Conservation (phyloP, 2,888 invertebrate species). For the Chirona hameri region DNA sequence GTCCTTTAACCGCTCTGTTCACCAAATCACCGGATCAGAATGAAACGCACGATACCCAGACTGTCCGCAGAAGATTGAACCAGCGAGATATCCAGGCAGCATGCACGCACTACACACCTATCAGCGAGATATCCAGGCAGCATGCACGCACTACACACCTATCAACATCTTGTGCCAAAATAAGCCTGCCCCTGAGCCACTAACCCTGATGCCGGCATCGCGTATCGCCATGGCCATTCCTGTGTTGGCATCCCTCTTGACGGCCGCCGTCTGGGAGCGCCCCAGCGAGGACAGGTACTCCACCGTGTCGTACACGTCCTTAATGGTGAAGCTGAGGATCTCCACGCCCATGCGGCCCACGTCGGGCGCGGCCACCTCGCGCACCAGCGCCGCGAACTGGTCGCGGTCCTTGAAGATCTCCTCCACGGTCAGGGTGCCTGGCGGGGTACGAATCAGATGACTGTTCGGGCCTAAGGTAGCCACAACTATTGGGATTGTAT, state of each 20-base stretch:
- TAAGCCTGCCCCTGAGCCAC: constrained; percentile 40
- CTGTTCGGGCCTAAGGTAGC: no score
- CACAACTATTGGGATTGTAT: no score
- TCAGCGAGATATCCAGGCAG: no score
- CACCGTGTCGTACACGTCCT: constrained; percentile 96
- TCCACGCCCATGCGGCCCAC: constrained; percentile 99
- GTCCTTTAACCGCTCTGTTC: no score
- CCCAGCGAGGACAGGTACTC: constrained; percentile 91
- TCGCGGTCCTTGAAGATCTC: constrained; percentile 96
- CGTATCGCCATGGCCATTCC: constrained; percentile 95
- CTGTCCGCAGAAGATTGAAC: no score
- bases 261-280: constrained; percentile 87
- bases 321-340: constrained; percentile 96
- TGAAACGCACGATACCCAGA: no score
- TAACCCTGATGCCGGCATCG: constrained; percentile 84
- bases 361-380: constrained; percentile 97
- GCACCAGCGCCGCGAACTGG: constrained; percentile 92
- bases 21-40: no score
- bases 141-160: no score
- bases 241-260: constrained; percentile 87
- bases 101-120: no score
- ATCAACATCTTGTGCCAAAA: no score
- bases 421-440: constrained; percentile 97
- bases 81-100: no score
- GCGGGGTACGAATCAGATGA: no score